Conservation (phyloP, 2,888 invertebrate species). For the Tipula vernalis region DNA sequence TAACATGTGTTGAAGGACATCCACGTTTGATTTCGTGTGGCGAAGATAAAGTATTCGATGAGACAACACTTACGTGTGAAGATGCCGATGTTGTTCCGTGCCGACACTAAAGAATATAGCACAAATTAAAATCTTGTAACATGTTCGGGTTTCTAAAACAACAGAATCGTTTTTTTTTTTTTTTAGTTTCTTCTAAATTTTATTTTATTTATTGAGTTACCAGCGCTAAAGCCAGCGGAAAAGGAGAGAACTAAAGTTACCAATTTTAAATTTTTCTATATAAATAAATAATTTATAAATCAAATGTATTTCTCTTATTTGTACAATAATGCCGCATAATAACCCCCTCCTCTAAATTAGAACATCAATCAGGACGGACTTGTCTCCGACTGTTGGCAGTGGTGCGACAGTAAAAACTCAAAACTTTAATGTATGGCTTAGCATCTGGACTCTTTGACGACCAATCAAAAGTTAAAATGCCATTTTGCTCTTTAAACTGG, state of each 20-base stretch:
- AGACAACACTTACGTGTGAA: slow-evolving; percentile 69
- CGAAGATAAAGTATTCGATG: slow-evolving; percentile 77
- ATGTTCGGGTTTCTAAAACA: neutral
- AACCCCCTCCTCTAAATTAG: neutral
- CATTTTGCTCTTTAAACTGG: too few relatives aligned
- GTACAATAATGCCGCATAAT: neutral
- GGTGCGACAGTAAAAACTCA: too few relatives aligned
- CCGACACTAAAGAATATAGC: slow-evolving; percentile 19
- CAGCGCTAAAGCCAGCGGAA: neutral
- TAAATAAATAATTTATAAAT: neutral
- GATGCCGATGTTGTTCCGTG: slow-evolving; percentile 40
- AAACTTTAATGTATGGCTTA: too few relatives aligned
- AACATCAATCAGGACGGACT: too few relatives aligned
- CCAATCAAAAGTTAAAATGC: too few relatives aligned
- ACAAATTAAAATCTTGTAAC: neutral
- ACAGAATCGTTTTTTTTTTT: neutral
- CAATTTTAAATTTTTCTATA: neutral
- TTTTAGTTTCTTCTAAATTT: neutral
- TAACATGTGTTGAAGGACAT: slow-evolving; percentile 83
- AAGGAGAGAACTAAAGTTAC: neutral
- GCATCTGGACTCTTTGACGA: too few relatives aligned
- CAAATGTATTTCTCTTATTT: neutral
- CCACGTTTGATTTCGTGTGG: slow-evolving; percentile 81
- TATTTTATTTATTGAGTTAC: neutral
- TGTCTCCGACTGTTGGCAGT: too few relatives aligned